Percentiles rank a stretch among this genome's conserved stretches.
These are phyloP conservation scores for Mola mola DNA, from an alignment of 2,113 vertebrate genomes.

Conservation along the genomic window DNA sequence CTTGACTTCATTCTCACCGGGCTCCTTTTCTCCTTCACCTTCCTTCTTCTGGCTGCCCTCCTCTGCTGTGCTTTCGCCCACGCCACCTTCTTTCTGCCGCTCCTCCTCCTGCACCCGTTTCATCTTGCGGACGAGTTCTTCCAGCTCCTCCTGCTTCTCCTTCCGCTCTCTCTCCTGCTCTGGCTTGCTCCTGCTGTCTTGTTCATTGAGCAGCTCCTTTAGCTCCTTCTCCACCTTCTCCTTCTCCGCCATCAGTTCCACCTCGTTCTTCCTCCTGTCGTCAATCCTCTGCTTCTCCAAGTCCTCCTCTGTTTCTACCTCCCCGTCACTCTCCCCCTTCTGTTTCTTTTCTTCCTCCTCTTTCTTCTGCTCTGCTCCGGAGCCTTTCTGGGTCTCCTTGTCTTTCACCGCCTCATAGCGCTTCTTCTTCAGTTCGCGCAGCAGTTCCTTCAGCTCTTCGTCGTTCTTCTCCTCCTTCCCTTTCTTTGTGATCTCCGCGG, in stretches of 20 bases:
- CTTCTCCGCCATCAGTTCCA: slow-evolving; percentile 82
- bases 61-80: background rate
- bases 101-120: slow-evolving; percentile 68
- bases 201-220: slow-evolving; percentile 61
- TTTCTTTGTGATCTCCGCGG: slow-evolving; percentile 66
- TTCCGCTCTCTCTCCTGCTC: slow-evolving; percentile 67
- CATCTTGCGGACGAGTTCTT: slow-evolving; percentile 71
- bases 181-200: slow-evolving; percentile 59
- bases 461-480: slow-evolving; percentile 59
- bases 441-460: slow-evolving; percentile 70
- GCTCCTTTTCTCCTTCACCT: slow-evolving; percentile 25
- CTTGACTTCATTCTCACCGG: slow-evolving; percentile 9
- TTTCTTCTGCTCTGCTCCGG: slow-evolving; percentile 28
- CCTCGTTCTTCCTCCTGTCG: slow-evolving; percentile 65
- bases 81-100: slow-evolving; percentile 22
- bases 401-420: slow-evolving; percentile 70
- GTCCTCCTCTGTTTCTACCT: slow-evolving; percentile 36
- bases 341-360: slow-evolving; percentile 45
- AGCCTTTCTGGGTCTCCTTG: slow-evolving; percentile 45
- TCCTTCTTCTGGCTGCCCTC: slow-evolving; percentile 30
- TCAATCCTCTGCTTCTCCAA: slow-evolving; percentile 55
- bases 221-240: slow-evolving; percentile 77
- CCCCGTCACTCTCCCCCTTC: slow-evolving; percentile 29
- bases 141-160: slow-evolving; percentile 74
- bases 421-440: slow-evolving; percentile 78